A percentile compares a stretch with the other conserved stretches of the same genome.
These are phyloP conservation scores for Oryzaephilus surinamensis DNA, from an alignment of 1,140 invertebrate genomes.

Conservation along the genomic window DNA sequence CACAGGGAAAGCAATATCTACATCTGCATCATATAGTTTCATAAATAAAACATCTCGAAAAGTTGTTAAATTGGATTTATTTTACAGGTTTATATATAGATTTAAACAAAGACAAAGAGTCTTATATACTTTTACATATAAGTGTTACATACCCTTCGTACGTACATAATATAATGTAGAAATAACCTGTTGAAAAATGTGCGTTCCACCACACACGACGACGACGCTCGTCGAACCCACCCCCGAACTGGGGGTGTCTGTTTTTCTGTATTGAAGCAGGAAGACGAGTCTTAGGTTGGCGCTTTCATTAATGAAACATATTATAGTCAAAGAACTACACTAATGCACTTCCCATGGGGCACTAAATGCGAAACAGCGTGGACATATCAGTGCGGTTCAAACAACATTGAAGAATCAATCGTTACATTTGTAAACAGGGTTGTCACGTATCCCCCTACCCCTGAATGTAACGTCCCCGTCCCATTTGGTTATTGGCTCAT, in stretches of 20 bases:
- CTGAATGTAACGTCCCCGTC: constrained; percentile 32
- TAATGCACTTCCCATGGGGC: constrained; percentile 24
- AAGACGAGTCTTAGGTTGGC: neutral
- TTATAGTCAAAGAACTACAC: constrained; percentile 4
- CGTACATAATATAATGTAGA: no score
- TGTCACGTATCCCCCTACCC: constrained; percentile 35
- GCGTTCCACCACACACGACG: neutral
- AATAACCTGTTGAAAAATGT: no score
- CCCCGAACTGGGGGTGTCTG: neutral
- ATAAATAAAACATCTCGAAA: no score
- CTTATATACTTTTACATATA: no score
- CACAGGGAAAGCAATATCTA: no score
- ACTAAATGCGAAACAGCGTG: constrained; percentile 24
- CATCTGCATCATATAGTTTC: no score
- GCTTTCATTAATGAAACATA: no score
- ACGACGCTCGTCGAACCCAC: neutral
- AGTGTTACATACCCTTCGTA: no score
- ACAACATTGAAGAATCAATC: constrained; percentile 39
- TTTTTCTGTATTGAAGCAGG: neutral
- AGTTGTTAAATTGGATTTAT: no score
- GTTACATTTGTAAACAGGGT: constrained; percentile 40
- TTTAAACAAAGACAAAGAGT: no score
- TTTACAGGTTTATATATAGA: no score
- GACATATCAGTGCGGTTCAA: constrained; percentile 34
- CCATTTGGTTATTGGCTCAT: constrained; percentile 40